Base-by-base conservation (phyloP, 37 sponge, comb jelly and placozoan genomes). In the Theonella swinhoei region DNA sequence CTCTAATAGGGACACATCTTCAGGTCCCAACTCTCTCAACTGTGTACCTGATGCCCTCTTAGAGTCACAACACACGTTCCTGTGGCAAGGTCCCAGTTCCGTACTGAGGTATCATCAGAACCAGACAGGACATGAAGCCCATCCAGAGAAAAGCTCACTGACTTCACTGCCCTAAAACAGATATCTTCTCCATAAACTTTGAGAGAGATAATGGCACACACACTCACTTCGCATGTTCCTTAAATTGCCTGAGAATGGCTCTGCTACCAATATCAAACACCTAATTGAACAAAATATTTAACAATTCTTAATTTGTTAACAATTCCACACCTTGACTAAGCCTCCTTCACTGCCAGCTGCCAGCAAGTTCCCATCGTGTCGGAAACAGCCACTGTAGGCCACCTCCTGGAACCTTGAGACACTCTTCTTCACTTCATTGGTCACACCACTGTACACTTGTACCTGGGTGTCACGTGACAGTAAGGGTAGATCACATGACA, bases 81-180 rank as follows among this genome's bases (percentile, higher is more conserved):
- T 3, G 93, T 91, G 32, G 97, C 79, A 31, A 98, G 80, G 76
- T 98, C 97, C 99, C 99, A 98, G 72, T 42, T 39, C 22, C 89
- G 62, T 9, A 96, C 85, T 4, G 90, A 83, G 64, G 78, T 77
- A 75, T 98, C 99, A 64, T 98, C 99, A 11, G 95, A 96, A 2
- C 91, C 93, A 0, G 93, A 92, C 34, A 91, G 31, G 5, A 98
- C 68, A 17, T 76, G 72, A 23, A 77, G 64, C 0, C 90, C 94
- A 76, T 94, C 95, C 42, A 60, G 1, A 19, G 91, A 77, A 83
- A 98, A 98, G 32, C 72, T 7, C 19, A 89, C 93, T 42, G 70
- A 71, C 72, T 89, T 92, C 17, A 83, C 84, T 0, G 98, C 85
- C 33, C 95, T 90, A 47, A 74, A 34, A n/a, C n/a, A n/a, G n/a